A percentile compares a stretch with the other conserved stretches of the same genome.
Conservation (phyloP, 2,113 vertebrate genomes). For the Gavia stellata region DNA sequence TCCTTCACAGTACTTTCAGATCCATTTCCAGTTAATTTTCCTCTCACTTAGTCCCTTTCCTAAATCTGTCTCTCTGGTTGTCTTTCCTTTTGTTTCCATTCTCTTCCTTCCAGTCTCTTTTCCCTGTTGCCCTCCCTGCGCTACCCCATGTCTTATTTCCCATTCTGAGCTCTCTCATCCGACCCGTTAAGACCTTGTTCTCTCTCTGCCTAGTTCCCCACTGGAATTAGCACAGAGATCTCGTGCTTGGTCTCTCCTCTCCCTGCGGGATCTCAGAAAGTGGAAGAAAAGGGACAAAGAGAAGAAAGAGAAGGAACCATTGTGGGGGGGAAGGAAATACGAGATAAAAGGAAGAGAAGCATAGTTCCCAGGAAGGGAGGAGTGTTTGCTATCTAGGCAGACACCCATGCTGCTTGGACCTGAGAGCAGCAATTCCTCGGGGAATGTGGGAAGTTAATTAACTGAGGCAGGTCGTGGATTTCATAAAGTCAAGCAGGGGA, state of each 20-base stretch:
- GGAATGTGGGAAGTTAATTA: background rate
- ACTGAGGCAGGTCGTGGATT: background rate
- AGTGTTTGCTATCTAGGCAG: background rate
- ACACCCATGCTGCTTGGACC: background rate
- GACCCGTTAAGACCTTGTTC: background rate
- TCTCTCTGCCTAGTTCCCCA: background rate
- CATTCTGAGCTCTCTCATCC: background rate
- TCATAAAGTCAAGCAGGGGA: background rate
- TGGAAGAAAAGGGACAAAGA: background rate
- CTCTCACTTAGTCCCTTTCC: background rate
- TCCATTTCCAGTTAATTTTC: slow-evolving; percentile 22
- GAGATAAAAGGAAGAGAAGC: background rate
- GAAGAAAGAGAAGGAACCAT: background rate
- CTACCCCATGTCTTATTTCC: background rate
- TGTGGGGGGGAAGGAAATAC: background rate
- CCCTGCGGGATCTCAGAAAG: background rate
- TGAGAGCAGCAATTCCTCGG: background rate
- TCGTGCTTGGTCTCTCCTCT: background rate
- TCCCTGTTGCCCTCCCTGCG: background rate
- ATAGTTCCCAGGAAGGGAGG: background rate
- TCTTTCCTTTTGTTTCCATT: background rate
- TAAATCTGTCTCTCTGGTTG: background rate
- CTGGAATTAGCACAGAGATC: background rate
- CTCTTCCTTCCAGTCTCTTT: background rate
- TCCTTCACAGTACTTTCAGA: background rate